A percentile compares a stretch with the other conserved stretches of the same genome.
Conservation (phyloP, 1,140 invertebrate genomes). For the Danaus melanippus region DNA sequence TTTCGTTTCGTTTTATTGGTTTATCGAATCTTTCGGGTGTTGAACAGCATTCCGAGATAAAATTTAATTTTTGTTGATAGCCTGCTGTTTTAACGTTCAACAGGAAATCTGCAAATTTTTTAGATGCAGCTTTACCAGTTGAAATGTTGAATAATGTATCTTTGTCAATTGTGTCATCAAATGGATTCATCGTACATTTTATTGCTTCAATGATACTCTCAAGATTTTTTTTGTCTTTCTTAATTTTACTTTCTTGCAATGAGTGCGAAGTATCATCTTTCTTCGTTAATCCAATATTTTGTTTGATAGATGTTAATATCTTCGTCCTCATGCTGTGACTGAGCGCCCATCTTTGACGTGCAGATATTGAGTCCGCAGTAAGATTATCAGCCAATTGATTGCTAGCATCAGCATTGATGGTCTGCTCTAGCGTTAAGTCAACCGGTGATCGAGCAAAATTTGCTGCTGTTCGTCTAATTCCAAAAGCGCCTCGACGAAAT, state of each 20-base stretch:
- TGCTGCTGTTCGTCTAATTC: no score
- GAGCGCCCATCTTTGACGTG: no score
- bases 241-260: conserved; percentile 29
- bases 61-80: conserved; percentile 30
- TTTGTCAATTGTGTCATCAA: conserved; percentile 26
- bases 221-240: conserved; percentile 27
- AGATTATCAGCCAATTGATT: no score
- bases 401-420: no score
- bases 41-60: conserved; percentile 29
- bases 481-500: no score
- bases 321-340: no score
- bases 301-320: no score
- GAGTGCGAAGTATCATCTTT: conserved; percentile 29
- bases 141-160: conserved; percentile 33
- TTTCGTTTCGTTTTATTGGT: conserved; percentile 36
- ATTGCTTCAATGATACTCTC: conserved; percentile 22
- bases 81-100: conserved; percentile 24
- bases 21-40: conserved; percentile 30
- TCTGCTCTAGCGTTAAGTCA: no score
- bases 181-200: conserved; percentile 31
- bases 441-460: no score
- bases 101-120: conserved; percentile 28
- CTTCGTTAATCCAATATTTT: no score
- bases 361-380: no score
- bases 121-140: conserved; percentile 30